Evolutionary conservation across 1,140 invertebrate genomes (phyloP).

Genomic region (Ooceraea biroi): DNA sequence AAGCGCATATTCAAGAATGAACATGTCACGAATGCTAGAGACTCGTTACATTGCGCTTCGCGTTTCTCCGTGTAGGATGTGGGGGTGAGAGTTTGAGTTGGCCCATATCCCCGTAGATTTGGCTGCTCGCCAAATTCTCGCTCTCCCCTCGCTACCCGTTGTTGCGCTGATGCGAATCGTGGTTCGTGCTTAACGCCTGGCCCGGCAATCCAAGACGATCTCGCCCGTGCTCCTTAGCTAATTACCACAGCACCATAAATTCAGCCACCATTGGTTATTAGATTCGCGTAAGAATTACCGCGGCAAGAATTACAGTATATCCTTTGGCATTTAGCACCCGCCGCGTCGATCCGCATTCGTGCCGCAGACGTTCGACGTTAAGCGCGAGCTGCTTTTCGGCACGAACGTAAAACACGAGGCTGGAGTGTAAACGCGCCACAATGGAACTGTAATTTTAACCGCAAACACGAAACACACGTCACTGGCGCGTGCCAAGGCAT

Average conservation of each 20-base stretch:
- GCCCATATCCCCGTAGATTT: constrained; percentile 63
- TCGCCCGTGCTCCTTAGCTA: constrained; percentile 59
- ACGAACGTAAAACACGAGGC: constrained; percentile 4
- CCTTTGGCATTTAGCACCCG: constrained; percentile 43
- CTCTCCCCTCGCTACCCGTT: constrained; percentile 6
- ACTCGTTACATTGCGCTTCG: constrained; percentile 47
- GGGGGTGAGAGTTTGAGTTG: constrained; percentile 45
- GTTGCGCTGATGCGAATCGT: background rate
- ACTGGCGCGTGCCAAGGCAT: no score
- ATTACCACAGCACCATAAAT: constrained; percentile 59
- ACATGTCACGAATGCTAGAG: background rate
- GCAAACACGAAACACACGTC: background rate
- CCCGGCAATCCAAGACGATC: background rate
- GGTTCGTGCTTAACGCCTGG: background rate
- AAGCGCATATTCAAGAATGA: background rate
- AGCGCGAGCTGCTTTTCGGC: background rate
- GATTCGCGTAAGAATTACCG: background rate
- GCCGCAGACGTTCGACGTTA: background rate
- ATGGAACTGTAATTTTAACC: background rate
- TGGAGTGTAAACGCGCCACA: background rate
- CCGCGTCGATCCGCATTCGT: constrained; percentile 6
- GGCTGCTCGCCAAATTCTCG: constrained; percentile 71
- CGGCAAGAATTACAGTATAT: constrained; percentile 9
- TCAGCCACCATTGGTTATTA: constrained; percentile 30
- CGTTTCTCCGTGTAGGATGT: constrained; percentile 31